Percentiles rank a stretch among this genome's conserved stretches.
Conservation (phyloP, 2,888 invertebrate genomes). For the Dioctria rufipes region DNA sequence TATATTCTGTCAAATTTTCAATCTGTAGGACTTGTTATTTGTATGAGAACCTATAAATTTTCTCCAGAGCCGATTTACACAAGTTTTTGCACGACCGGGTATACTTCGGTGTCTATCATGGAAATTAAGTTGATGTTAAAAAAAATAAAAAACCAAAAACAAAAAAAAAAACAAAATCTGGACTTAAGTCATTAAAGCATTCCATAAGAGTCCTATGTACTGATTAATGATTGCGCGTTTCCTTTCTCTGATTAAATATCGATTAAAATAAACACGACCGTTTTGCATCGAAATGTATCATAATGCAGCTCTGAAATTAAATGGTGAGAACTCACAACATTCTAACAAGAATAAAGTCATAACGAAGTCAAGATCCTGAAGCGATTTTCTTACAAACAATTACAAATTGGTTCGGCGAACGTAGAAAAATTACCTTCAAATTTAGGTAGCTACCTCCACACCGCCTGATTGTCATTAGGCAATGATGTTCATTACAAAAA, state of each 20-base stretch:
- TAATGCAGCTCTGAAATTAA: constrained; percentile 8
- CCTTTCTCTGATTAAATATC: constrained; percentile 40
- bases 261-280: constrained; percentile 40
- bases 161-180: too few species aligned
- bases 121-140: constrained; percentile 37
- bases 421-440: neutral
- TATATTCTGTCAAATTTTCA: neutral
- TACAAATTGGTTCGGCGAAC: constrained; percentile 30
- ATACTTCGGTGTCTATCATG: neutral
- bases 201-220: neutral
- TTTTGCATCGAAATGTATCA: constrained; percentile 40
- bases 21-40: neutral
- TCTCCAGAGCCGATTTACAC: neutral
- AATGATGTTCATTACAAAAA: constrained; percentile 53
- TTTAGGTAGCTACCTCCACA: constrained; percentile 13
- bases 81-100: constrained; percentile 6
- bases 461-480: constrained; percentile 48
- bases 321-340: neutral
- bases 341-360: constrained; percentile 50
- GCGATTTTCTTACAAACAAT: constrained; percentile 31
- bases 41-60: constrained; percentile 23
- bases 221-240: constrained; percentile 9
- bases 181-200: neutral
- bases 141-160: constrained; percentile 19
- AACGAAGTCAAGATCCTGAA: constrained; percentile 46